Evolutionary conservation across 2,113 vertebrate species (phyloP).

Genomic region (Laticauda laticaudata): DNA sequence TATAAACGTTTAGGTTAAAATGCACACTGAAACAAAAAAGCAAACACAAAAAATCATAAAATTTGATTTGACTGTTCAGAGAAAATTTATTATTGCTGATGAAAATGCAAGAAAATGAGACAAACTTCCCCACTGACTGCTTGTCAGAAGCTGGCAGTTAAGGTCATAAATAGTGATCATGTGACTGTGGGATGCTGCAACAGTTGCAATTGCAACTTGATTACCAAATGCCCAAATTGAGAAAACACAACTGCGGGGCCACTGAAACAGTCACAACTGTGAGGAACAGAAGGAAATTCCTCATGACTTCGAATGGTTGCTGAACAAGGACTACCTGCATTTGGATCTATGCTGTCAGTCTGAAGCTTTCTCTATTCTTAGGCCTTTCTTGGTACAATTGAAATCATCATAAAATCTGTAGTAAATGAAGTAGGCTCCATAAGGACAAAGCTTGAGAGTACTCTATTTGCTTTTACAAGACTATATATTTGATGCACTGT

Average conservation of each 20-base stretch:
- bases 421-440: background rate
- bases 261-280: background rate
- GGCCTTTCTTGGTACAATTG: constrained; percentile 12
- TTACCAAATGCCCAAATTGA: background rate
- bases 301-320: background rate
- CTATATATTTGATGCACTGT: background rate
- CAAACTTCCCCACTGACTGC: background rate
- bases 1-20: background rate
- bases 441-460: constrained; percentile 9
- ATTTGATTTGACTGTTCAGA: background rate
- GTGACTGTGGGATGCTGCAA: background rate
- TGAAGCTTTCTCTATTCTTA: background rate
- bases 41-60: background rate
- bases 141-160: background rate
- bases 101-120: background rate
- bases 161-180: background rate
- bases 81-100: background rate
- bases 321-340: background rate
- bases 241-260: background rate
- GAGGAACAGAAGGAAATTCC: background rate
- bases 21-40: background rate
- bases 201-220: background rate
- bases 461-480: fast-evolving
- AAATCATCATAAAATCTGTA: constrained; percentile 7
- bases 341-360: background rate